These are phyloP conservation scores for Chlorops oryzae DNA, from an alignment of 1,140 invertebrate species.

Conservation along the genomic window DNA sequence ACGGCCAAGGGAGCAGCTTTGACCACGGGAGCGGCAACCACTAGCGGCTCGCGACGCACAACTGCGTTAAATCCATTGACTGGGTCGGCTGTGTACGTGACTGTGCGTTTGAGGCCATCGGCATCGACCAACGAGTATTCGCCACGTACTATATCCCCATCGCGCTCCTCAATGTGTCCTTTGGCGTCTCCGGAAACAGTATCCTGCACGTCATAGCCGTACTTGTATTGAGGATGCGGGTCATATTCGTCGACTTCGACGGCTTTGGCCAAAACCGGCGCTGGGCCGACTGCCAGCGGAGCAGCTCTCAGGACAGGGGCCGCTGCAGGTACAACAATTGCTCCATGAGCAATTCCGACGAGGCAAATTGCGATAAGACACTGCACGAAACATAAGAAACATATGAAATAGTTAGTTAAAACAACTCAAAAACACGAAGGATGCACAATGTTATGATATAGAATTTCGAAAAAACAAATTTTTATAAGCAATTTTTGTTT, in stretches of 20 bases:
- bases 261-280: conserved; percentile 14
- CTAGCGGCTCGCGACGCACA: conserved; percentile 39
- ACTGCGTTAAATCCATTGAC: conserved; percentile 34
- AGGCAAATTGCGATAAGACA: conserved; percentile 14
- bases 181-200: conserved; percentile 57
- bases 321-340: conserved; percentile 22
- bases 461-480: no score
- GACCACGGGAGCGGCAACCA: conserved; percentile 22
- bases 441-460: no score
- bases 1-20: conserved; percentile 20
- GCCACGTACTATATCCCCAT: conserved; percentile 50
- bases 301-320: no score
- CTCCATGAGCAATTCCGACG: conserved; percentile 11
- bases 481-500: background rate
- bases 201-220: conserved; percentile 56
- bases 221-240: conserved; percentile 52
- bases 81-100: conserved; percentile 34
- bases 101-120: conserved; percentile 40
- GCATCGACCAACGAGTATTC: conserved; percentile 51
- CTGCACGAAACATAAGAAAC: conserved; percentile 5
- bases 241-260: conserved; percentile 18
- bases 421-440: no score
- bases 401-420: background rate
- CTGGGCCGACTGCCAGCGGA: conserved; percentile 24
- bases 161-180: conserved; percentile 53